Base-by-base conservation (phyloP, 2,888 invertebrate genomes). In the Euplexia lucipara region DNA sequence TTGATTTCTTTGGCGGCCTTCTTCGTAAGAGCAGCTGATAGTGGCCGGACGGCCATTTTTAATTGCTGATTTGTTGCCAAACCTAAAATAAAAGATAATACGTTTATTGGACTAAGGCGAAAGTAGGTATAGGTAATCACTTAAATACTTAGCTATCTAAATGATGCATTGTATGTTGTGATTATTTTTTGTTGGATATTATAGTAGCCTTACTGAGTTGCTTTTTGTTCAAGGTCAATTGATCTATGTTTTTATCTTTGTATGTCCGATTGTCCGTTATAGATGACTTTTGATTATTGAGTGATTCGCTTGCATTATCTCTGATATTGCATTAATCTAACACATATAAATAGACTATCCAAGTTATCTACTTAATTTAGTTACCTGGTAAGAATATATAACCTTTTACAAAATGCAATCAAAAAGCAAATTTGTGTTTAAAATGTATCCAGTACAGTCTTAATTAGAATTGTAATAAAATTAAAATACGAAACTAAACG, bases 1-100 rank as follows among this genome's bases (percentile, higher is more conserved):
- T 94, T 91, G 10, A 96, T 82, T 79, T 96, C 95, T 41, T 90
- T 88, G 60, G 88, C 88, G 0, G 96, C 96, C 72, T 90, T 91
- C 70, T 88, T 89, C 48, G 86, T 86, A 18, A 96, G 87, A 41
- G 88, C 89, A n/a, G 86, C 74, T 9, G 91, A 67, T 14, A 95
- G 76, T 35, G 88, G 86, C 52, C 95, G 88, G 2, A 94, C 76
- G 18, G 84, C 83, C 92, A 93, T 92, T 42, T 72, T 81, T 1
- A 0, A 42, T 12, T 10, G 45, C 44, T 35, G 26, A 41, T 20
- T 34, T 12, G 3, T 14, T 22, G 12, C 37, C n/a, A n/a, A 1
- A 0, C n/a, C 26, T 59, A 37, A 70, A 53, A 41, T 5, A 76
- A 37, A 41, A 45, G 12, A 47, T 39, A 35, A 48, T 6, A 52